Base-by-base conservation (phyloP, 1,140 invertebrate genomes). In the Atopsyche davidsoni region DNA sequence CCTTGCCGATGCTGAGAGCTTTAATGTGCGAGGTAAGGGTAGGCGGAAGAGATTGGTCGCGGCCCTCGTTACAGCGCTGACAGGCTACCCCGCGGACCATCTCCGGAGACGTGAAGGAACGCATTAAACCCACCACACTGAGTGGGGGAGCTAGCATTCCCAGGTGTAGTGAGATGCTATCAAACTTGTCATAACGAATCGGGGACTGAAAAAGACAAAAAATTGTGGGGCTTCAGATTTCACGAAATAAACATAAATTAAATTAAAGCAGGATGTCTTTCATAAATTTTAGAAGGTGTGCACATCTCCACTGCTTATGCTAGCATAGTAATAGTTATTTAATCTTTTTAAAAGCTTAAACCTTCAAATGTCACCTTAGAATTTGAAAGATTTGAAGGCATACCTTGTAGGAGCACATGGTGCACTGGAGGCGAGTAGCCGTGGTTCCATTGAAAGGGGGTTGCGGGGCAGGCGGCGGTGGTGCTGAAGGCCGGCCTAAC, bases 151-250 rank as follows among this genome's bases (percentile, higher is more conserved):
- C 82, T 61, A 54, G 76, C 65, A 54, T 74, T 58, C 65, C 74
- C 78, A 62, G 68, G 58, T 60, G 77, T 16, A 96, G 66, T 0
- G 89, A 90, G 14, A 96, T 73, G 61, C 86, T 90, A 65, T 94
- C 89, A 62, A 93, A 90, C 62, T 89, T 89, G 64, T 95, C 91
- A 64, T 92, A 92, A 13, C 83, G 82, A 9, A 94, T 82, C 0
- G 87, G 81, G 59, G 86, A 86, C 80, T 88, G 67, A 42, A 75
- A 71, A 57, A n/a, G n/a, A n/a, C n/a, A n/a, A n/a, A n/a, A n/a
- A n/a, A n/a, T n/a, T n/a, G n/a, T n/a, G n/a, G n/a, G n/a, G n/a
- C n/a, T n/a, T n/a, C n/a, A n/a, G n/a, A n/a, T n/a, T n/a, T n/a
- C n/a, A n/a, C n/a, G n/a, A n/a, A n/a, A n/a, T n/a, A n/a, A n/a